These are phyloP conservation scores for Eupithecia pulchellata DNA, from an alignment of 2,888 invertebrate species.

Conservation along the genomic window DNA sequence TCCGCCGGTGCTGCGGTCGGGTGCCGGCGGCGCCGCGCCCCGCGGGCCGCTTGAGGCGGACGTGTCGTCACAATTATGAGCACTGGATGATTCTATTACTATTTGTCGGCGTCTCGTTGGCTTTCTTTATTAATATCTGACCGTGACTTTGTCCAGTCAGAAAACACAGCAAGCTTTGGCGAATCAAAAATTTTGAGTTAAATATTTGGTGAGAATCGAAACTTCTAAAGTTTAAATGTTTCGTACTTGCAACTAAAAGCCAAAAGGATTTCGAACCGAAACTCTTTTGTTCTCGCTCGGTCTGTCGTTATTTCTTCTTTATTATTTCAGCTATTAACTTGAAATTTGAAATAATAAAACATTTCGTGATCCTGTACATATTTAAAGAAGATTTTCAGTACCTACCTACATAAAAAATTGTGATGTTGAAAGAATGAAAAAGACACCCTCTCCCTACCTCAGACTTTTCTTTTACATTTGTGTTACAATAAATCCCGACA, in stretches of 20 bases:
- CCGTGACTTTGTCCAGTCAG: background rate
- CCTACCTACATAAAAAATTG: too few relatives aligned
- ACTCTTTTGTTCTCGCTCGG: too few relatives aligned
- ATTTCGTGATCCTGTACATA: too few relatives aligned
- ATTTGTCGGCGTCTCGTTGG: background rate
- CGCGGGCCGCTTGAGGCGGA: background rate
- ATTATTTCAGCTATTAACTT: too few relatives aligned
- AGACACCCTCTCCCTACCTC: too few relatives aligned
- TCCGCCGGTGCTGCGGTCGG: background rate
- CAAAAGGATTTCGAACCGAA: too few relatives aligned
- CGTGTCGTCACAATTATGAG: background rate
- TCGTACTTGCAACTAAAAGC: too few relatives aligned
- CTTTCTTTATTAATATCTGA: background rate
- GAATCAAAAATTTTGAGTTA: background rate
- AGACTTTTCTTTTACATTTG: background rate
- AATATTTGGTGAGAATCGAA: background rate
- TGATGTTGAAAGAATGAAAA: too few relatives aligned
- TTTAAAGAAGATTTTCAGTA: too few relatives aligned
- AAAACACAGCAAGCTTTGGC: background rate
- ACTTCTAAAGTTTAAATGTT: background rate
- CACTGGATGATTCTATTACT: background rate
- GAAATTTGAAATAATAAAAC: too few relatives aligned
- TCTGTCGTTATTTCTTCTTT: too few relatives aligned
- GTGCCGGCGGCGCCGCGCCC: background rate
- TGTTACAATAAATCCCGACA: background rate